These are phyloP conservation scores for Scaptomyza reducta DNA, from an alignment of 2,888 invertebrate species.

Conservation along the genomic window DNA sequence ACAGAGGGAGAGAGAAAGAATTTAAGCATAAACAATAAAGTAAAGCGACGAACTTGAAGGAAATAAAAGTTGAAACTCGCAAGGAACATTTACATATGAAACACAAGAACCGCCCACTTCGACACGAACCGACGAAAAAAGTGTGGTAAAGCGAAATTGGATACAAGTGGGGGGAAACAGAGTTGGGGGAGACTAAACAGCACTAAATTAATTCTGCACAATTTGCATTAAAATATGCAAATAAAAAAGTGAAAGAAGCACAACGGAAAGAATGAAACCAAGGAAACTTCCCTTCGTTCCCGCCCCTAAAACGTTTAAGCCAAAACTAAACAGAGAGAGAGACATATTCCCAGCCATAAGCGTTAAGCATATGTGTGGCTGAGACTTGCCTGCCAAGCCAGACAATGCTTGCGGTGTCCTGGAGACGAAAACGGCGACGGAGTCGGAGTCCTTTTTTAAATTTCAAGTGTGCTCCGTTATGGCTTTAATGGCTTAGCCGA, in stretches of 20 bases:
- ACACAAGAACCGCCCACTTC: constrained; percentile 60
- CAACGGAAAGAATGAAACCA: constrained; percentile 24
- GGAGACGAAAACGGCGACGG: background rate
- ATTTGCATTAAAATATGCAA: constrained; percentile 81
- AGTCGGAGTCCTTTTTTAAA: constrained; percentile 33
- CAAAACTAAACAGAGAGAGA: constrained; percentile 43
- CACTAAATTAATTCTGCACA: constrained; percentile 81
- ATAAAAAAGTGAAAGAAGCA: constrained; percentile 67
- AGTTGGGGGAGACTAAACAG: constrained; percentile 65
- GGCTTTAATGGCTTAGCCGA: constrained; percentile 44
- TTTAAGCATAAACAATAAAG: constrained; percentile 76
- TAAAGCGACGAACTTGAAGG: constrained; percentile 67
- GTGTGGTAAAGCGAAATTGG: constrained; percentile 32
- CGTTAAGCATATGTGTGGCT: constrained; percentile 74
- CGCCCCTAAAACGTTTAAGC: constrained; percentile 56
- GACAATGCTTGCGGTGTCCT: constrained; percentile 49
- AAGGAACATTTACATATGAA: constrained; percentile 76
- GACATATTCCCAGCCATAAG: constrained; percentile 60
- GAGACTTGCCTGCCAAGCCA: constrained; percentile 51
- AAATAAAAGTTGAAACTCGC: constrained; percentile 76
- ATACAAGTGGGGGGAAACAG: background rate
- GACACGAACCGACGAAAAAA: constrained; percentile 59
- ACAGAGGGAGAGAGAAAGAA: background rate
- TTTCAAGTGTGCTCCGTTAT: constrained; percentile 47
- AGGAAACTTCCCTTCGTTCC: background rate